Conservation (phyloP, 1,140 invertebrate species). For the Zelostemma sp. region DNA sequence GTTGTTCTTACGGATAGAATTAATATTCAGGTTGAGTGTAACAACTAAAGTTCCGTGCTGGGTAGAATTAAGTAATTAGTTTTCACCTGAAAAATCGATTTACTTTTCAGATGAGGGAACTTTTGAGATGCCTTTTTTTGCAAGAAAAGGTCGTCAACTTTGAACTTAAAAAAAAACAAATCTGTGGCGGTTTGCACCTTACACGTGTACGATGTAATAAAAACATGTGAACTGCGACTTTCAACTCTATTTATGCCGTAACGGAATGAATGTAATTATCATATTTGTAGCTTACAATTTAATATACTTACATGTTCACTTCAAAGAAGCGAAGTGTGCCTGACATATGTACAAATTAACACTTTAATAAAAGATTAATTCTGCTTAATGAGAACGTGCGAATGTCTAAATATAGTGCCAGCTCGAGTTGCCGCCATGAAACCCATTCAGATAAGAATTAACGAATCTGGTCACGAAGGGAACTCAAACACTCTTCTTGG, state of each 20-base stretch:
- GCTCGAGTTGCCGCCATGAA: slow-evolving; percentile 14
- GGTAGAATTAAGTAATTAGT: too few relatives aligned
- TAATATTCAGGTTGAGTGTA: too few relatives aligned
- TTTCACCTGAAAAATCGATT: too few relatives aligned
- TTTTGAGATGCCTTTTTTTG: too few relatives aligned
- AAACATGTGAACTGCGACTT: background rate
- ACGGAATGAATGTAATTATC: background rate
- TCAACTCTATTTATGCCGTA: background rate
- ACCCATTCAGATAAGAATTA: slow-evolving; percentile 26
- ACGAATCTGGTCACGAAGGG: slow-evolving; percentile 34
- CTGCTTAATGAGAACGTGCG: background rate
- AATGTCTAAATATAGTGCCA: slow-evolving; percentile 1
- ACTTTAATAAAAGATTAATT: slow-evolving; percentile 5
- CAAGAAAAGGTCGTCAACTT: too few relatives aligned
- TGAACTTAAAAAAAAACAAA: too few relatives aligned
- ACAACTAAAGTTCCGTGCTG: too few relatives aligned
- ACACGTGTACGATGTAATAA: too few relatives aligned
- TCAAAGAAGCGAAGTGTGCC: background rate
- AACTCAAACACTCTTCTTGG: slow-evolving; percentile 21
- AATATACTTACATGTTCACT: background rate
- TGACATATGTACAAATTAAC: background rate
- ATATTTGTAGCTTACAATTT: background rate
- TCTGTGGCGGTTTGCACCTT: too few relatives aligned
- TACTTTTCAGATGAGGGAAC: too few relatives aligned
- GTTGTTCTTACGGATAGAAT: too few relatives aligned